Percentiles rank a stretch among this genome's conserved stretches.
Conservation (phyloP, 1,140 invertebrate species). For the Drosophila bifasciata region DNA sequence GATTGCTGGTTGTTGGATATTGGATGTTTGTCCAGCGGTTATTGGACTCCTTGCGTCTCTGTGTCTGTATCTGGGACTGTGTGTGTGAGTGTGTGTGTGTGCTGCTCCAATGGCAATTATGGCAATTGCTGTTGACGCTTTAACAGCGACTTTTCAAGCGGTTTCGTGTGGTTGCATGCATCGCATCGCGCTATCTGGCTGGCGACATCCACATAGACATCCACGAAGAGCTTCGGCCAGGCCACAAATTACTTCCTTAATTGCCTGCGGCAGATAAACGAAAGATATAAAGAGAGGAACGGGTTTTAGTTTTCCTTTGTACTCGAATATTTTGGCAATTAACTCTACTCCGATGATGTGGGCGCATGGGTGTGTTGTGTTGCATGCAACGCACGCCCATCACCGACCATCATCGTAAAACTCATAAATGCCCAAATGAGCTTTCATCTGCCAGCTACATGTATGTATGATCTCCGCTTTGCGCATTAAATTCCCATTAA, state of each 20-base stretch:
- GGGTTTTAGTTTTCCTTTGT: constrained; percentile 22
- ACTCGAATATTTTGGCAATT: constrained; percentile 44
- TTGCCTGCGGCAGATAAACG: constrained; percentile 71
- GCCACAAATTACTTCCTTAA: constrained; percentile 80
- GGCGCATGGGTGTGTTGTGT: constrained; percentile 44
- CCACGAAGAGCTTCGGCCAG: constrained; percentile 45
- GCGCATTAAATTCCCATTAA: constrained; percentile 75
- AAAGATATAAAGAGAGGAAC: constrained; percentile 39
- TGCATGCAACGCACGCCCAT: neutral
- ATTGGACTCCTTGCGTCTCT: constrained; percentile 69
- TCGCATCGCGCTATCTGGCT: constrained; percentile 46
- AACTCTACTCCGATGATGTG: neutral
- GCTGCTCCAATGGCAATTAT: constrained; percentile 78
- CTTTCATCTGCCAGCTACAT: constrained; percentile 51
- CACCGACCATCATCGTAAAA: constrained; percentile 10
- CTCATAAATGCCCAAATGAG: constrained; percentile 54
- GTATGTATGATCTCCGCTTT: constrained; percentile 53
- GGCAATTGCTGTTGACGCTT: constrained; percentile 80
- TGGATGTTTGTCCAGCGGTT: constrained; percentile 56
- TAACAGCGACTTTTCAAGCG: constrained; percentile 72
- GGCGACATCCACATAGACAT: constrained; percentile 31
- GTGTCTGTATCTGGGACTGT: neutral
- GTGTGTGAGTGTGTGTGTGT: constrained; percentile 25
- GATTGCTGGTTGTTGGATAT: constrained; percentile 15
- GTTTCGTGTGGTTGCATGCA: constrained; percentile 73